These are phyloP conservation scores for Coreoperca whiteheadi DNA, from an alignment of 2,113 vertebrate genomes.

Conservation along the genomic window DNA sequence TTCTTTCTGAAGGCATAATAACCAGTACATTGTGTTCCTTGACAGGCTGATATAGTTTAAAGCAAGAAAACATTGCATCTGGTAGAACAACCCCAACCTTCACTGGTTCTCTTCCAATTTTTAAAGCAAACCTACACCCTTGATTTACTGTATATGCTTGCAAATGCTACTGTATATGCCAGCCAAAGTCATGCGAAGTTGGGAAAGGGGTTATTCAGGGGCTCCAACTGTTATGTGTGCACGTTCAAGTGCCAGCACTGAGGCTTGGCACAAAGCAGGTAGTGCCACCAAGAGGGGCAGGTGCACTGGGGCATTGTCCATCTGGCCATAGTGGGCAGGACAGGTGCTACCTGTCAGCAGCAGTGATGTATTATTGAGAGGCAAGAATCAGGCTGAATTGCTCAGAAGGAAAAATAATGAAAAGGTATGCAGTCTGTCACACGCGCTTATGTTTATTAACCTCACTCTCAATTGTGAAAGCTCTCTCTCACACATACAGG, in stretches of 20 bases:
- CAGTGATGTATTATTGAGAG: slow-evolving; percentile 34
- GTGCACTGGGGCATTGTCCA: slow-evolving; percentile 68
- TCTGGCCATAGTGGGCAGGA: slow-evolving; percentile 66
- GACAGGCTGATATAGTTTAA: neutral
- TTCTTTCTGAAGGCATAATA: neutral
- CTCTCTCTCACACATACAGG: neutral
- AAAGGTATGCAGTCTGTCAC: slow-evolving; percentile 24
- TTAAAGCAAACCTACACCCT: neutral
- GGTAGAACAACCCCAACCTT: too few relatives aligned
- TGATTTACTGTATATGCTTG: neutral
- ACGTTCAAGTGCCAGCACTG: slow-evolving; percentile 54
- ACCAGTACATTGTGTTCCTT: neutral
- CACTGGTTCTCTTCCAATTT: neutral
- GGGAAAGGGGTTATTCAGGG: slow-evolving; percentile 14
- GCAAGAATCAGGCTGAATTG: slow-evolving; percentile 11
- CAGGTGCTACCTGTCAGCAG: slow-evolving; percentile 77
- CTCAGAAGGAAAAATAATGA: slow-evolving; percentile 15
- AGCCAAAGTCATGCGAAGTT: slow-evolving; percentile 27
- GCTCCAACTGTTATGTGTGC: slow-evolving; percentile 36
- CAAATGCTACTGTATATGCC: neutral
- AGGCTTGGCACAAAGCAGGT: slow-evolving; percentile 53
- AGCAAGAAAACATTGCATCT: neutral
- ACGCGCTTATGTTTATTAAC: slow-evolving; percentile 15
- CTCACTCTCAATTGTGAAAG: neutral
- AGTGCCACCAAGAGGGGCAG: slow-evolving; percentile 57